Base-by-base conservation (phyloP, 2,797 vertebrate genomes). In the Manis javanica region DNA sequence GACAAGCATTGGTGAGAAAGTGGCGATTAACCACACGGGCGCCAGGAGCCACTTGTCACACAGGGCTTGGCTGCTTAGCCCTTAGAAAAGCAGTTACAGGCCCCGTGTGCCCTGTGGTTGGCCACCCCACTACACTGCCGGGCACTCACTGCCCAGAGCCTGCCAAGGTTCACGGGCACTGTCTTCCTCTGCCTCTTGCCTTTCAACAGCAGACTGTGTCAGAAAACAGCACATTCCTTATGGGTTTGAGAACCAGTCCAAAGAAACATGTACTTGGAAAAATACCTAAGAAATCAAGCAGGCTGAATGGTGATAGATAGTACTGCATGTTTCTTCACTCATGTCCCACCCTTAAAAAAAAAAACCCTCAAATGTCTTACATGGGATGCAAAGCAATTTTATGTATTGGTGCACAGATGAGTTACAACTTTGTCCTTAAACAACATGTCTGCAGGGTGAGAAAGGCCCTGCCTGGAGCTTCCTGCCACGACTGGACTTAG, bases 401-500 rank as follows among this genome's bases (percentile, higher is more conserved):
- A 51, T 49, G 29, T 86, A 51, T 4, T 42, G 34, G 34, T 15
- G 12, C 14, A 63, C 9, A 82, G 29, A 57, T 61, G 79, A 94
- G 37, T 81, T 93, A 57, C 16, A 90, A 66, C 31, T n/a, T 74
- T 49, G 79, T 64, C 39, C 68, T 94, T 91, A 26, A 53, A 81
- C 24, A 39, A 39, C 63, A 57, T 64, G 23, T 37, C 46, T 91
- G 26, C 90, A 85, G 53, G 53, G 46, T 79, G 59, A 96, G 88
- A 78, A 61, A 86, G 64, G 61, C 57, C 74, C 79, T 34, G 5
- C 5, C 21, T 4, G 59, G n/a, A 74, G 78, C 66, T 75, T 96
- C 96, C 87, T 90, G 92, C 87, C 68, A 34, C 37, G 51, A 82
- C 86, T 84, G 89, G 93, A 86, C 86, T 93, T 13, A n/a, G 90